Conservation (phyloP, 2,797 vertebrate species). For the Bucorvus abyssinicus region DNA sequence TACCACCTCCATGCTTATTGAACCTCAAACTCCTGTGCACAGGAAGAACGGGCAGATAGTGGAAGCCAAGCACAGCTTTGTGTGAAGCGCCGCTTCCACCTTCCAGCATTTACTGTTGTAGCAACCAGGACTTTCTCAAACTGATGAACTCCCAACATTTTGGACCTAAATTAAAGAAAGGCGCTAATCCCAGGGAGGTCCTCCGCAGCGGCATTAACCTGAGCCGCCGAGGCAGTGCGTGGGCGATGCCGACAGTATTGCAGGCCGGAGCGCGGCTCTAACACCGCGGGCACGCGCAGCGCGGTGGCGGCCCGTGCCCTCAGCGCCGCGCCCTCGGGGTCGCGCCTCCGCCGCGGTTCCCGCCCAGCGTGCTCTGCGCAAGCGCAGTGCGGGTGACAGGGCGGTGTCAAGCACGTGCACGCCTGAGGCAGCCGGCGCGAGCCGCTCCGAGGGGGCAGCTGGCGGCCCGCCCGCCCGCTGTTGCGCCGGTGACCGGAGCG, state of each 20-base stretch:
- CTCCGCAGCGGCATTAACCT: fast-evolving
- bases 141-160: fast-evolving
- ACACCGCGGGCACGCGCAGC: fast-evolving
- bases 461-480: too few relatives aligned
- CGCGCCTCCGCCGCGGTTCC: too few relatives aligned
- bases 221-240: fast-evolving
- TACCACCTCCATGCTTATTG: too few relatives aligned
- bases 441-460: neutral
- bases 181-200: neutral
- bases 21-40: neutral
- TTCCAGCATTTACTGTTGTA: neutral
- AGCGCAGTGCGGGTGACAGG: neutral
- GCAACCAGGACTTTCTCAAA: neutral
- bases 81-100: neutral
- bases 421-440: neutral
- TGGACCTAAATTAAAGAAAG: neutral
- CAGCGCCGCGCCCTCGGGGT: neutral
- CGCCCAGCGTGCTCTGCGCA: neutral
- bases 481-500: neutral
- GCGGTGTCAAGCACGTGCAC: neutral
- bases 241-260: neutral
- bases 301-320: fast-evolving
- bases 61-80: too few relatives aligned
- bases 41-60: too few relatives aligned
- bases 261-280: fast-evolving